Base-by-base conservation (phyloP, 2,797 vertebrate species). In the Myotis vivesi region DNA sequence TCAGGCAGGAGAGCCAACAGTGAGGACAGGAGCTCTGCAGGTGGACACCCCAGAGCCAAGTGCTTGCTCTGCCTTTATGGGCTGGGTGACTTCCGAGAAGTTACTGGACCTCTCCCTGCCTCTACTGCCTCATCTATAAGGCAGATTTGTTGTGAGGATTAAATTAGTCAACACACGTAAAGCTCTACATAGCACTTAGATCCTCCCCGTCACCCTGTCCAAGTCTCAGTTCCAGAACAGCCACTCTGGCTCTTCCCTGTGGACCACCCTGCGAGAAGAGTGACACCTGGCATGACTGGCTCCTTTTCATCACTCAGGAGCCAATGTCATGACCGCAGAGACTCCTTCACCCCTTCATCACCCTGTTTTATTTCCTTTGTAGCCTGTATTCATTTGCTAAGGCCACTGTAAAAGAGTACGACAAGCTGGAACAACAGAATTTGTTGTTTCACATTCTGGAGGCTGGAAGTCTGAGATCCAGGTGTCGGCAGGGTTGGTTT, bases 121-220 rank as follows among this genome's bases (percentile, higher is more conserved):
- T 68, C 73, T 4, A 2, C 44, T 82, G 46, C n/a, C 20, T 53
- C 82, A 13, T 59, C 66, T 46, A 33, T 9, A 59, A 66, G 28
- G 62, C 7, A 11, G 28, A 9, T 57, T 64, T 71, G 33, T n/a
- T 38, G 5, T 64, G 28, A 89, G 51, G 20, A 89, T 73, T 59
- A 9, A 36, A 30, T 41, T 53, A 36, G n/a, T 17, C 3, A 8
- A 36, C 16, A 68, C n/a, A 17, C 0, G 0, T 44, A 49, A 53
- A 33, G 3, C 38, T 80, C 30, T 59, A 30, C 66, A 36, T 0
- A 4, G 22, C n/a, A 2, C 62, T 57, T 19, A 33, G 81, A 23
- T 51, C 28, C n/a, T 77, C 44, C 84, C 15, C 12, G 2, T 59
- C 28, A 2, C 12, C 25, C 46, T 17, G 0, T 33, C 6, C 30